These are phyloP conservation scores for Lordiphosa andalusiaca DNA, from an alignment of 2,888 invertebrate species.

Conservation along the genomic window DNA sequence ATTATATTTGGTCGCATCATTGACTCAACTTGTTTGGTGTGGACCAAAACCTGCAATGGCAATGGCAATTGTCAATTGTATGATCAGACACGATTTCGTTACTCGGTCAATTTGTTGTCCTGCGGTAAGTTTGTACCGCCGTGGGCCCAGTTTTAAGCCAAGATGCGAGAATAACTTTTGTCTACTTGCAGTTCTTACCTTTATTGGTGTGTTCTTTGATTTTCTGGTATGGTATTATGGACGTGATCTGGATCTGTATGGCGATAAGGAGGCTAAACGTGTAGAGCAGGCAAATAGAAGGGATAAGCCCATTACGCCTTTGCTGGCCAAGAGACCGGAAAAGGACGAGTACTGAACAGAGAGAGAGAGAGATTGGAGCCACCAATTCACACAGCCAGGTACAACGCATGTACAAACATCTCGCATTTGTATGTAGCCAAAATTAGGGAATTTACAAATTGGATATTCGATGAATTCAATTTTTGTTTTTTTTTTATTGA, in stretches of 20 bases:
- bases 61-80: slow-evolving; percentile 86
- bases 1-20: slow-evolving; percentile 84
- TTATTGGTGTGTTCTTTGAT: slow-evolving; percentile 83
- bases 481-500: background rate
- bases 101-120: slow-evolving; percentile 82
- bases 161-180: slow-evolving; percentile 17
- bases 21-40: slow-evolving; percentile 85
- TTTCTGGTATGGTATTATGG: slow-evolving; percentile 83
- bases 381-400: slow-evolving; percentile 32
- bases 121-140: slow-evolving; percentile 81
- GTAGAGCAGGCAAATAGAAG: slow-evolving; percentile 52
- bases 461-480: background rate
- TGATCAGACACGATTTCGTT: slow-evolving; percentile 83
- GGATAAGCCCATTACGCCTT: slow-evolving; percentile 72
- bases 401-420: slow-evolving; percentile 46
- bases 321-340: slow-evolving; percentile 58
- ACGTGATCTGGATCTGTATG: slow-evolving; percentile 83
- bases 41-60: slow-evolving; percentile 84
- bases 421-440: slow-evolving; percentile 16
- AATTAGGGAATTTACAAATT: background rate
- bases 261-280: slow-evolving; percentile 76
- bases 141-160: background rate
- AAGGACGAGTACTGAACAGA: slow-evolving; percentile 26
- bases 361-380: slow-evolving; percentile 3
- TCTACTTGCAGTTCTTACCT: slow-evolving; percentile 81